Evolutionary conservation across 2,113 vertebrate species (phyloP), one percentile per base, ranked within the genome.

Genomic region (Calyptomena viridis): DNA sequence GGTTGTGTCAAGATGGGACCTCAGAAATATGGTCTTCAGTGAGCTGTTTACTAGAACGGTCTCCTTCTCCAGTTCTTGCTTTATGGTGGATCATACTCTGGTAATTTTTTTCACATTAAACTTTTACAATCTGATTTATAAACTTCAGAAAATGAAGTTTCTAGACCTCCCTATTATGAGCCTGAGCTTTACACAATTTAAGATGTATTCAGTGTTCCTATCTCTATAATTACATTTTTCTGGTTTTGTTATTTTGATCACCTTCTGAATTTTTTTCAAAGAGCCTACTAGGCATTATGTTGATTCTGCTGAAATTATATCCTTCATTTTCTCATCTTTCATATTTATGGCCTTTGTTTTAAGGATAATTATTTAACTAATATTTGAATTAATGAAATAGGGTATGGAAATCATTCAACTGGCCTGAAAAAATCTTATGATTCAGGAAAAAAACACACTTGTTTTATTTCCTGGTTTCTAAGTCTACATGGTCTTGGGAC

Each of bases 141-240:
- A 93, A 93, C 78, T 85, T 83, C 31, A 90, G 78, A 90, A 87
- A 76, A 50, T 30, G 72, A 86, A 74, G 35, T 39, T 77, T 50
- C 71, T 63, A 77, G 56, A 68, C 24, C 69, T 39, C 24, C 39
- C 37, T 52, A n/a, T 50, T 63, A 79, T 31, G 27, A 91, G 25
- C 24, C 50, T 64, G 42, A 91, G 58, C 44, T 95, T 85, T 74
- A 66, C n/a, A 79, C 47, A 69, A 81, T 90, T 88, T 74, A 73
- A 89, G 78, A 89, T 20, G 13, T 11, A 77, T 94, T 75, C 59
- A 71, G 31, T 40, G n/a, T 83, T 94, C 56, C 42, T 80, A 68
- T 90, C 68, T 82, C 52, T 81, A 76, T 92, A 92, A 89, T 96
- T 86, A 81, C 90, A 78, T 78, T 88, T 80, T 68, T 55, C 75